Evolutionary conservation across 2,888 invertebrate genomes (phyloP).

Genomic region (Drosophila neotestacea): DNA sequence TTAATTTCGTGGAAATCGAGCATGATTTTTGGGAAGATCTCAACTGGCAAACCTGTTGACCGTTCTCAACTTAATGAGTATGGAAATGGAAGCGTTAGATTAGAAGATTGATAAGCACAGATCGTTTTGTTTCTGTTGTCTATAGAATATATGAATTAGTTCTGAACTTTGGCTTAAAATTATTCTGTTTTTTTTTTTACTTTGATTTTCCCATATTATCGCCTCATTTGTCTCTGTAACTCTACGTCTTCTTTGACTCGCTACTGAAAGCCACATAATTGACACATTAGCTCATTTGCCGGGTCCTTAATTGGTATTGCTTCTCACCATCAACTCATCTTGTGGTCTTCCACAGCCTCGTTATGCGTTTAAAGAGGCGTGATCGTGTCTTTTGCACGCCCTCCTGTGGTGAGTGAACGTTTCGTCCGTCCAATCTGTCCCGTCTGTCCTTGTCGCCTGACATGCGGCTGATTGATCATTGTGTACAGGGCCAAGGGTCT

Average conservation of each 20-base stretch:
- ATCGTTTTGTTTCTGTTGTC: conserved; percentile 49
- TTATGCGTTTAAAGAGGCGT: conserved; percentile 79
- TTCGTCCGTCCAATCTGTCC: conserved; percentile 21
- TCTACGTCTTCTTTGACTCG: conserved; percentile 1
- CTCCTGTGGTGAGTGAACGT: conserved; percentile 69
- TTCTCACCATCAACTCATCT: conserved; percentile 34
- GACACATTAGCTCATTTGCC: conserved; percentile 76
- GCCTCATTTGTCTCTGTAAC: conserved; percentile 62
- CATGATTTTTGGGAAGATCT: conserved; percentile 70
- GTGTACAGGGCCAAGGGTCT: conserved; percentile 53
- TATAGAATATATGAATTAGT: conserved; percentile 50
- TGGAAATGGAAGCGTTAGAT: conserved; percentile 62
- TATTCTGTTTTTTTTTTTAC: conserved; percentile 10
- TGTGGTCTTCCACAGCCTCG: conserved; percentile 35
- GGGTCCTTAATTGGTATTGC: conserved; percentile 65
- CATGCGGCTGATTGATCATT: conserved; percentile 75
- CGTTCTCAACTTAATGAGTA: conserved; percentile 68
- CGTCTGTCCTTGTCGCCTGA: conserved; percentile 47
- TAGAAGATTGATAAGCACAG: conserved; percentile 48
- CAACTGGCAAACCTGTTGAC: conserved; percentile 50
- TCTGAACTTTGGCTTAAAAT: conserved; percentile 20
- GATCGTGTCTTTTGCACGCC: conserved; percentile 80
- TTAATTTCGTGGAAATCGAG: conserved; percentile 69
- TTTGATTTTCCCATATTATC: conserved; percentile 64
- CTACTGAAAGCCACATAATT: conserved; percentile 71